phyloP scores from a whole-genome alignment of 2,797 vertebrate species.

The Toxotes lorentzi region DNA sequence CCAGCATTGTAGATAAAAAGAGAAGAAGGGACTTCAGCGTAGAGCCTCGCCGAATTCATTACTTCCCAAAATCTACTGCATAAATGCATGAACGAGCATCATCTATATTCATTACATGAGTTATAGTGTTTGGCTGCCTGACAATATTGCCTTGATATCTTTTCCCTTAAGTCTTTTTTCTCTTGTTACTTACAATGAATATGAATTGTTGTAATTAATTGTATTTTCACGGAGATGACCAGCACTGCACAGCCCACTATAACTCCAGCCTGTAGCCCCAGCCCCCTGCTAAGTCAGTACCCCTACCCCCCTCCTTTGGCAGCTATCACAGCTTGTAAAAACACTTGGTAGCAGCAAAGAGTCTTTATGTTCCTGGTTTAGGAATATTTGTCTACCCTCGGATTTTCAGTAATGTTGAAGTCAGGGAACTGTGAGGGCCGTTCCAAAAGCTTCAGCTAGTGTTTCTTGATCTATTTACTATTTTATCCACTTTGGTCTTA shows the following conservation, averaged over 20 bases:
- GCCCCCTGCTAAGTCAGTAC: too few species aligned
- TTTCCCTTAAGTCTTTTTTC: conserved; percentile 30
- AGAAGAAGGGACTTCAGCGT: background rate
- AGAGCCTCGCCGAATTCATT: conserved; percentile 35
- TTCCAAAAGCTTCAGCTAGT: too few species aligned
- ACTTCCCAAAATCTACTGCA: conserved; percentile 34
- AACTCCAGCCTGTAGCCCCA: too few species aligned
- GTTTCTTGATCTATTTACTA: too few species aligned
- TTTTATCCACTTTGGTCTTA: too few species aligned
- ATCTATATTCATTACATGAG: conserved; percentile 56
- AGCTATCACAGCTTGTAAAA: too few species aligned
- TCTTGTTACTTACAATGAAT: conserved; percentile 46
- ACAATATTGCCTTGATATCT: conserved; percentile 37
- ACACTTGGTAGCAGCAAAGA: too few species aligned
- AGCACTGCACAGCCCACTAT: background rate
- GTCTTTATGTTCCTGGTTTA: too few species aligned
- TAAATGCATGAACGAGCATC: conserved; percentile 50
- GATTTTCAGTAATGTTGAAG: too few species aligned
- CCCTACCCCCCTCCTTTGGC: too few species aligned
- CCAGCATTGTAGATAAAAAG: background rate
- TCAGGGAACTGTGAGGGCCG: too few species aligned
- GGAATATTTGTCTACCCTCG: too few species aligned
- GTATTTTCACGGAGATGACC: conserved; percentile 34
- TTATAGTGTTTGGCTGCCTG: conserved; percentile 40
- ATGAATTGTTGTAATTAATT: conserved; percentile 49